A percentile compares a stretch with the other conserved stretches of the same genome.
phyloP scores from a whole-genome alignment of 1,140 invertebrate genomes.

The Ruditapes philippinarum region DNA sequence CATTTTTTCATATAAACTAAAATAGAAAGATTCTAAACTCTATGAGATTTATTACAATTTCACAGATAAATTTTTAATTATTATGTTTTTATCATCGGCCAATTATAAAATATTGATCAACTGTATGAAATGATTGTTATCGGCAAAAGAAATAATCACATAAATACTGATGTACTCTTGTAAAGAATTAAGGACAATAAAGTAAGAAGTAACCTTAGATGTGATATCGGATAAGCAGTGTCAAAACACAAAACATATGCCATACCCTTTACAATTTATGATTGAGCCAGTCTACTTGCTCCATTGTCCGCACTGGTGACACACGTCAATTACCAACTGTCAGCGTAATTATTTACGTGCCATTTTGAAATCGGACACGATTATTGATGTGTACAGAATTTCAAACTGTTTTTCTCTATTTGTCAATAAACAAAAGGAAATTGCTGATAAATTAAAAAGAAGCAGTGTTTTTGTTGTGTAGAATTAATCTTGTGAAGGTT shows the following conservation, averaged over 20 bases:
- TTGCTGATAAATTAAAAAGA: not conserved
- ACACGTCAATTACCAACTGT: conserved; percentile 62
- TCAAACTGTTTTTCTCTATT: not conserved
- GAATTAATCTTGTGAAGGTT: too few species aligned
- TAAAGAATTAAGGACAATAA: not conserved
- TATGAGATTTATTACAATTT: too few species aligned
- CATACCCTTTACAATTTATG: conserved; percentile 24
- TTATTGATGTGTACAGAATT: conserved; percentile 46
- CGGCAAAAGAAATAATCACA: not conserved
- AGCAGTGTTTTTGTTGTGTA: not conserved
- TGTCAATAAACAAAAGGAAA: conserved; percentile 9
- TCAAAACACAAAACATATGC: conserved; percentile 37
- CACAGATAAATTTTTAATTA: too few species aligned
- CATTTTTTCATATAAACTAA: too few species aligned
- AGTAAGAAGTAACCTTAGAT: conserved; percentile 23
- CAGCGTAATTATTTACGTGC: conserved; percentile 52
- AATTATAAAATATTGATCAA: conserved; percentile 4
- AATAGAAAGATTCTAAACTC: too few species aligned
- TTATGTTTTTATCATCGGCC: not conserved
- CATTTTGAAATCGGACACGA: conserved; percentile 48
- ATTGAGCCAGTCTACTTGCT: conserved; percentile 51
- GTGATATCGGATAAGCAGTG: conserved; percentile 48
- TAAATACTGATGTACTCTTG: conserved; percentile 12
- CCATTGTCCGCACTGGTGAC: conserved; percentile 44
- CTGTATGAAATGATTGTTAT: not conserved